phyloP scores from a whole-genome alignment of 2,113 vertebrate species.

The Reinhardtius hippoglossoides region DNA sequence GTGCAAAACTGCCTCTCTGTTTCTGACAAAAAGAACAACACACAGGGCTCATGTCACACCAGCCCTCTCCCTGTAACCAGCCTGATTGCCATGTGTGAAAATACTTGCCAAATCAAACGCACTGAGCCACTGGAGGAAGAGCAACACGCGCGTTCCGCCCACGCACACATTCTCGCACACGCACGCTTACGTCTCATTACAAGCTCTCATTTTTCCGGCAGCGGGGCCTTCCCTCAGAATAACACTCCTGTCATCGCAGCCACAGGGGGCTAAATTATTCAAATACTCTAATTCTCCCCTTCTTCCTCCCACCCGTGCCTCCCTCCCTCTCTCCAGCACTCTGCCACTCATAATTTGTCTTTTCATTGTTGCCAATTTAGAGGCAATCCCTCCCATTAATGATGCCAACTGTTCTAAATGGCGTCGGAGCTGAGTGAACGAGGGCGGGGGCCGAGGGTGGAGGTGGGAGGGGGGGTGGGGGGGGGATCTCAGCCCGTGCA shows the following conservation, averaged over 20 bases:
- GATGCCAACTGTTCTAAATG: constrained; percentile 90
- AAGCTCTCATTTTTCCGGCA: constrained; percentile 87
- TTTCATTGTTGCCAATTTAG: constrained; percentile 96
- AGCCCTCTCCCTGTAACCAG: constrained; percentile 47
- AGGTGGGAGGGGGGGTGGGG: constrained; percentile 54
- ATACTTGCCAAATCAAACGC: constrained; percentile 63
- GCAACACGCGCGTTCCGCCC: constrained; percentile 37
- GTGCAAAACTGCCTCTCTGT: constrained; percentile 58
- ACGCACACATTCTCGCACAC: constrained; percentile 19
- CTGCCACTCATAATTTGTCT: constrained; percentile 96
- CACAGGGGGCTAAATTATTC: constrained; percentile 98
- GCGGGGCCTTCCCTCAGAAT: constrained; percentile 93
- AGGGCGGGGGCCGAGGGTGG: background rate
- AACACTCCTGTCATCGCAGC: constrained; percentile 97
- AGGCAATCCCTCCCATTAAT: constrained; percentile 94
- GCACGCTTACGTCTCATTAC: constrained; percentile 71
- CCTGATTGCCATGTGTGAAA: constrained; percentile 62
- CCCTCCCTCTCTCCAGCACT: constrained; percentile 81
- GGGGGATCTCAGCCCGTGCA: constrained; percentile 53
- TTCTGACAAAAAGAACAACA: constrained; percentile 64
- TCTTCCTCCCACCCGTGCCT: constrained; percentile 82
- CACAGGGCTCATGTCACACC: constrained; percentile 56
- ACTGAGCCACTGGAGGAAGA: constrained; percentile 44
- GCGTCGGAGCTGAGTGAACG: constrained; percentile 74
- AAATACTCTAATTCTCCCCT: constrained; percentile 95